Evolutionary conservation across 2,797 vertebrate species (phyloP).

Genomic region (Picus viridis): DNA sequence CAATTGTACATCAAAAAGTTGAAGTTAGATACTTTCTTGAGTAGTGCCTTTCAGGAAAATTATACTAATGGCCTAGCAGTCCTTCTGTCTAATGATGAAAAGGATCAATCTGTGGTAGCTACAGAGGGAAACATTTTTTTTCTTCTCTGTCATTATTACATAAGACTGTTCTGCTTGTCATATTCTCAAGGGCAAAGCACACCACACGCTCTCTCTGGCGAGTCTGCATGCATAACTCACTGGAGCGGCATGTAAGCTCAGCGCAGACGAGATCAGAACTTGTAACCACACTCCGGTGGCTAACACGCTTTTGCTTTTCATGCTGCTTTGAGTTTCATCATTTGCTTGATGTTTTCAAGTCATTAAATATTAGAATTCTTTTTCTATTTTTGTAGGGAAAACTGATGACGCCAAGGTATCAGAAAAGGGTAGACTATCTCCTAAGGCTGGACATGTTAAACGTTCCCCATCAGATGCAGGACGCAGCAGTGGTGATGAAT

Average conservation of each 20-base stretch:
- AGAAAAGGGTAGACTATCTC: conserved; percentile 92
- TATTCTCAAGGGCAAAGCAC: conserved; percentile 30
- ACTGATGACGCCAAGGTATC: conserved; percentile 97
- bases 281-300: conserved; percentile 7
- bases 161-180: conserved; percentile 43
- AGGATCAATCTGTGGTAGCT: neutral
- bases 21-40: neutral
- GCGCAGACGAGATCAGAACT: conserved; percentile 35
- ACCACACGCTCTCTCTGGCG: conserved; percentile 29
- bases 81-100: neutral
- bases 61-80: neutral
- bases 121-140: neutral
- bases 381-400: conserved; percentile 85
- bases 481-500: conserved; percentile 92
- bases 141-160: conserved; percentile 15
- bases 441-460: conserved; percentile 88
- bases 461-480: conserved; percentile 92
- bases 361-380: conserved; percentile 69
- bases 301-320: conserved; percentile 67
- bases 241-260: conserved; percentile 26
- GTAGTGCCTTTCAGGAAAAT: neutral
- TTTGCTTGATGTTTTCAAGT: conserved; percentile 66
- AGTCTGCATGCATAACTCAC: conserved; percentile 44
- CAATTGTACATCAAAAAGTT: neutral
- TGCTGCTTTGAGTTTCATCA: conserved; percentile 66